Conservation (phyloP, 1,140 invertebrate species). For the Hesperophylax magnus region DNA sequence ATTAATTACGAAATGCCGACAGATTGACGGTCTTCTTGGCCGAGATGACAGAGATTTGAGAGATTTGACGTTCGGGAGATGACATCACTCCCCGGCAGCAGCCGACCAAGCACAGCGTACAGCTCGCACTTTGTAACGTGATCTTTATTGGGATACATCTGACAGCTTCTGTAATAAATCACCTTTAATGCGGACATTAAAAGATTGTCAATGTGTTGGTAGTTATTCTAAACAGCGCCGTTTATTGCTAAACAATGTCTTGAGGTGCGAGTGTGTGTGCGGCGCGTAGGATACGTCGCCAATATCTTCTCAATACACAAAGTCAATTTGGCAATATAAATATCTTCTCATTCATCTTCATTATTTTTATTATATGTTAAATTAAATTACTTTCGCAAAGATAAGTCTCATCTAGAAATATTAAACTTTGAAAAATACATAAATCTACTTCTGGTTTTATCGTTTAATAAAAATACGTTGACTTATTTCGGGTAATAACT, state of each 20-base stretch:
- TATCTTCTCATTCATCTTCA: slow-evolving; percentile 33
- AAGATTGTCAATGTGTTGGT: slow-evolving; percentile 45
- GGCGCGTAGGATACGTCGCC: neutral
- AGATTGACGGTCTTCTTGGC: slow-evolving; percentile 46
- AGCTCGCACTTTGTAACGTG: slow-evolving; percentile 42
- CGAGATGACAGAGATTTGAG: slow-evolving; percentile 46
- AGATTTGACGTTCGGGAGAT: slow-evolving; percentile 50
- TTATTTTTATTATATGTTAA: slow-evolving; percentile 34
- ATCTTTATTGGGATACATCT: slow-evolving; percentile 56
- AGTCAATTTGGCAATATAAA: slow-evolving; percentile 27
- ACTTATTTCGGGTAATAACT: slow-evolving; percentile 1
- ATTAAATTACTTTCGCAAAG: slow-evolving; percentile 25
- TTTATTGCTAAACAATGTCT: slow-evolving; percentile 43
- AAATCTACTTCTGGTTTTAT: slow-evolving; percentile 15
- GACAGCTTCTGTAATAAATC: slow-evolving; percentile 52
- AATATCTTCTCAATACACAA: neutral
- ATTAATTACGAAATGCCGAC: slow-evolving; percentile 52
- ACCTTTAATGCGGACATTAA: slow-evolving; percentile 50
- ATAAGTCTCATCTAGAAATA: slow-evolving; percentile 11
- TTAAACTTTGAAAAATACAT: slow-evolving; percentile 13
- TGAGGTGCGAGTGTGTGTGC: slow-evolving; percentile 6
- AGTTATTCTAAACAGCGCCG: slow-evolving; percentile 38
- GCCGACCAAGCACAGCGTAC: neutral
- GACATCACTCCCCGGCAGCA: slow-evolving; percentile 44
- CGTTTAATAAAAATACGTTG: slow-evolving; percentile 2